phyloP scores from a whole-genome alignment of 2,888 invertebrate species.

The Hemicrepidius hirtus region DNA sequence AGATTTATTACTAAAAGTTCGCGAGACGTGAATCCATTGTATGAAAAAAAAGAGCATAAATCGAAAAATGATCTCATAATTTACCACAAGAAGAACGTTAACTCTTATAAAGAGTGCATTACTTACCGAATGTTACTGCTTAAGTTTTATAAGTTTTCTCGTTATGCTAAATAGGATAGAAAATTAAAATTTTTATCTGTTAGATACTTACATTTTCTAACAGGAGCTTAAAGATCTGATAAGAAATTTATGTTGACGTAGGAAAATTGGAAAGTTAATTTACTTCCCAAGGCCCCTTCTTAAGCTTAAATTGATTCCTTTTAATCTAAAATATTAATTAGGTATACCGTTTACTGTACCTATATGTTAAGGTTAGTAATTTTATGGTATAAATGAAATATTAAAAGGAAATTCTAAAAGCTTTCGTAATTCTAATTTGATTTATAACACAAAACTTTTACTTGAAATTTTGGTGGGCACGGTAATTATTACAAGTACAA shows the following conservation, averaged over 20 bases:
- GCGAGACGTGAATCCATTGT: not conserved
- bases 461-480: too few species aligned
- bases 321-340: too few species aligned
- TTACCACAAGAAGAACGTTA: conserved; percentile 11
- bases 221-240: not conserved
- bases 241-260: not conserved
- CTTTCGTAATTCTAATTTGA: too few species aligned
- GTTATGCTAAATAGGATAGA: conserved; percentile 32
- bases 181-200: conserved; percentile 25
- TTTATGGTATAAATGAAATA: too few species aligned
- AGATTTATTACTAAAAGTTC: not conserved
- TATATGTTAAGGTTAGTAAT: too few species aligned
- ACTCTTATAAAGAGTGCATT: conserved; percentile 13
- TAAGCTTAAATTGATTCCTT: not conserved
- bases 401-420: too few species aligned
- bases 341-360: too few species aligned
- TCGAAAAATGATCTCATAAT: conserved; percentile 23
- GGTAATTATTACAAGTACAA: too few species aligned
- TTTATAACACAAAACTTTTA: too few species aligned
- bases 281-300: not conserved
- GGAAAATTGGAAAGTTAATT: conserved; percentile 4
- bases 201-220: conserved; percentile 5
- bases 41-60: not conserved
- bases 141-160: conserved; percentile 25
- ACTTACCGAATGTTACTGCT: conserved; percentile 14